A percentile compares a stretch with the other conserved stretches of the same genome.
Conservation (phyloP, 2,888 invertebrate species). For the Nomada ferruginata region DNA sequence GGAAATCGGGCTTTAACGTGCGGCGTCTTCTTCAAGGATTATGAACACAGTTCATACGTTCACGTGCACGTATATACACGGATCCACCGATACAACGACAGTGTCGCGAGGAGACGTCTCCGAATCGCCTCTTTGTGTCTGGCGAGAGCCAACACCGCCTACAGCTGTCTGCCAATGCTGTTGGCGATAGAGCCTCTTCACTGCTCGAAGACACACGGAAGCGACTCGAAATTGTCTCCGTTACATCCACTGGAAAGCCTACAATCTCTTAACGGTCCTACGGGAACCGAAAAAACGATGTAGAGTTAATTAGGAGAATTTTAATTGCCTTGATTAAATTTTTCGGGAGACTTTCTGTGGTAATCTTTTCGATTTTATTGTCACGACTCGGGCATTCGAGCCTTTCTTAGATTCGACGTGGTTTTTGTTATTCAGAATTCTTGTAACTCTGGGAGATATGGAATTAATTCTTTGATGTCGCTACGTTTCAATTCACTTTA, state of each 20-base stretch:
- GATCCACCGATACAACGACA: slow-evolving; percentile 33
- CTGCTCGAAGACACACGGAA: slow-evolving; percentile 47
- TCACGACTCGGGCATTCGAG: too few relatives aligned
- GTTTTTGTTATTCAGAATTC: too few relatives aligned
- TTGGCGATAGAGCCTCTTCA: slow-evolving; percentile 55
- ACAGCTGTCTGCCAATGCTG: slow-evolving; percentile 67
- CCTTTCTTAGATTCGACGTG: too few relatives aligned
- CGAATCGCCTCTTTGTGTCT: slow-evolving; percentile 74
- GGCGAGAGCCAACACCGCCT: slow-evolving; percentile 70
- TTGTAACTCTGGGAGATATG: too few relatives aligned
- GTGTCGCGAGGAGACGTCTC: slow-evolving; percentile 67
- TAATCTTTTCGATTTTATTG: too few relatives aligned
- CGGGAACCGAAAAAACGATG: too few relatives aligned
- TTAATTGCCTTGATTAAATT: neutral
- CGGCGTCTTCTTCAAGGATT: slow-evolving; percentile 35
- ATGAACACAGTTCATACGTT: slow-evolving; percentile 30
- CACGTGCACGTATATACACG: slow-evolving; percentile 8
- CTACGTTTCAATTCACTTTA: too few relatives aligned
- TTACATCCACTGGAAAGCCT: slow-evolving; percentile 8
- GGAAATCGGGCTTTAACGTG: slow-evolving; percentile 48
- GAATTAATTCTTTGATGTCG: too few relatives aligned
- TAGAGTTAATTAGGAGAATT: neutral
- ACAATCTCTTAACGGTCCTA: too few relatives aligned
- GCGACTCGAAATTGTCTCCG: slow-evolving; percentile 35
- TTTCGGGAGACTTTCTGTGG: neutral